Percentiles rank a stretch among this genome's conserved stretches.
phyloP scores from a whole-genome alignment of 2,888 invertebrate species.

The Furcula furcula region DNA sequence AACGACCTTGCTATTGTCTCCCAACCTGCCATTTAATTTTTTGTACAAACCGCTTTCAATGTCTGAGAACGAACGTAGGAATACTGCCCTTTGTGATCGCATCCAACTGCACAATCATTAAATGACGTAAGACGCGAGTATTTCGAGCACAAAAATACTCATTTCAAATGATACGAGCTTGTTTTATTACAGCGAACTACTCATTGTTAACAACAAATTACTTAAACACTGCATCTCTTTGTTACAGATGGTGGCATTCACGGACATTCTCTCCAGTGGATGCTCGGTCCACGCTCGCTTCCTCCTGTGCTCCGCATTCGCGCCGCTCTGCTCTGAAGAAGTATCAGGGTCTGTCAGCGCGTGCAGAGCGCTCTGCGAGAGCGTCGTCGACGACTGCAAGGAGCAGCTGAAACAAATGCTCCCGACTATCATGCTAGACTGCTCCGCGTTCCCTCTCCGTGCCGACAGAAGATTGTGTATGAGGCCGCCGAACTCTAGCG shows the following conservation, averaged over 20 bases:
- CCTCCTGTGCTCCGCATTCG: constrained; percentile 94
- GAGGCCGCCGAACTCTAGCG: constrained; percentile 82
- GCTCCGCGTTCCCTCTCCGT: constrained; percentile 89
- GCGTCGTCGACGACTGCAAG: constrained; percentile 87
- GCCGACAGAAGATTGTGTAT: constrained; percentile 88
- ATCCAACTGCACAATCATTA: constrained; percentile 17
- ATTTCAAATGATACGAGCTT: background rate
- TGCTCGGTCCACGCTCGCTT: constrained; percentile 92
- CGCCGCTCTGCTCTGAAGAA: constrained; percentile 94
- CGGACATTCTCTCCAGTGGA: constrained; percentile 88
- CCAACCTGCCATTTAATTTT: constrained; percentile 27
- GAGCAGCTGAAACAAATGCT: constrained; percentile 88
- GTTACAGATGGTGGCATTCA: constrained; percentile 86
- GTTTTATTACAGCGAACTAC: constrained; percentile 3
- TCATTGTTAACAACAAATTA: background rate
- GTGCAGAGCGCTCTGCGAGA: constrained; percentile 92
- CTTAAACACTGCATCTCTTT: constrained; percentile 35
- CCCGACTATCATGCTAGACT: constrained; percentile 87
- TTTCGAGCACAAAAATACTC: background rate
- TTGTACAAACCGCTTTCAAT: constrained; percentile 22
- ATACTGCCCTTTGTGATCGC: constrained; percentile 27
- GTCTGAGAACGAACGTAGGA: constrained; percentile 14
- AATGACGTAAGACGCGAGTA: constrained; percentile 7
- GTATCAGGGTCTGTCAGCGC: constrained; percentile 92
- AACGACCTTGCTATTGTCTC: constrained; percentile 60